Base-by-base conservation (phyloP, 2,797 vertebrate species). In the Lerista edwardsae region DNA sequence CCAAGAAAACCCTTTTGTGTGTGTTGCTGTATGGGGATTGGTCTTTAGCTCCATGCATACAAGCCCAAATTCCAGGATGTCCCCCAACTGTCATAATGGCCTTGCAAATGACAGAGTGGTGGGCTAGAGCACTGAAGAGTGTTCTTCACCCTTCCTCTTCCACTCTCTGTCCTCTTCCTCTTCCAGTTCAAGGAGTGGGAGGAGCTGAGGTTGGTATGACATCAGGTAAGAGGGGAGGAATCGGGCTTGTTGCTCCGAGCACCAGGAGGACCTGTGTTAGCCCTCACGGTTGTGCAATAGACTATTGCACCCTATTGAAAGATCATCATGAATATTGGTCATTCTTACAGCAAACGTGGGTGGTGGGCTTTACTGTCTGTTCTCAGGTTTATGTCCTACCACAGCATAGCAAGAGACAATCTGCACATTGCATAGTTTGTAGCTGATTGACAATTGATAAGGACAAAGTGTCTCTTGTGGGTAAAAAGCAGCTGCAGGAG, bases 1-100 rank as follows among this genome's bases (percentile, higher is more conserved):
- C 65, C 77, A 68, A 77, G 65, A 57, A 80, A 75, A 67, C 84
- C 75, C 34, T 41, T 1, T 80, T 85, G 71, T 57, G 61, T 85
- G 71, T 57, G 61, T 57, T 68, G 36, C 36, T 12, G 41, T 80
- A 76, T 64, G 62, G 2, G 25, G 69, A 71, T 61, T 39, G 31
- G 23, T 15, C 27, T 62, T 76, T 75, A 17, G 75, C 55, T 41
- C 39, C 8, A 27, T 64, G 15, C 25, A 51, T 23, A 41, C 39
- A 51, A 3, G 14, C 3, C 2, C 41, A 67, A 29, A 31, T 77
- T 39, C 51, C 4, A 27, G 25, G 25, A 27, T 47, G 39, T n/a
- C n/a, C 31, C n/a, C 39, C 15, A 29, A 36, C 39, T 62, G n/a
- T 76, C 31, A 29, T 2, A 44, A n/a, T 68, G 21, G 6, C 11